Base-by-base conservation (phyloP, 2,888 invertebrate genomes). In the Xanthia icteritia region DNA sequence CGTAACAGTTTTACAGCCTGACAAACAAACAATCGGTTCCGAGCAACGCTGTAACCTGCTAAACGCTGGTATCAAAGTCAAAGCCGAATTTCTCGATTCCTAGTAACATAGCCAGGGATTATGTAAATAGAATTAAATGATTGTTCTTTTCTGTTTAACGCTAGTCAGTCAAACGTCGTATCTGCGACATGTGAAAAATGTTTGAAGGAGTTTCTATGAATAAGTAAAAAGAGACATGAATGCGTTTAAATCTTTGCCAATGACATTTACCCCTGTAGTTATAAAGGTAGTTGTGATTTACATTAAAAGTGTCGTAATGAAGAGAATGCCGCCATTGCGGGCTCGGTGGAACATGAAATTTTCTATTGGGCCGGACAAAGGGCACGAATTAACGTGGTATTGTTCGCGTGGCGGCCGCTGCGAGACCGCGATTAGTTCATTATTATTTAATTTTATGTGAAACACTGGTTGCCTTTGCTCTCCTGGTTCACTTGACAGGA, bases 1-100 rank as follows among this genome's bases (percentile, higher is more conserved):
- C 94, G 90, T 94, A 94, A 94, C 96, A 93, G 95, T 96, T 96
- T 96, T 95, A 96, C 95, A 94, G 91, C 92, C 92, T 89, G 92
- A 94, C 95, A 96, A 96, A 96, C 96, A 96, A 96, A 96, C 96
- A 96, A 70, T 91, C 93, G 93, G 93, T 96, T 96, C 96, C 94
- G 90, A 92, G 96, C 95, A 96, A 89, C 91, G 95, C 92, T 90
- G 93, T 92, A 92, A 92, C 92, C 89, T 90, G 92, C 92, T 91
- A 91, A 93, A 93, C 93, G 92, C 90, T 91, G 88, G 92, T 91
- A 96, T 96, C 96, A 96, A 96, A 96, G 95, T 92, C 92, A 90
- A 90, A 90, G 92, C 94, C 94, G 94, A 95, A 94, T 92, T 91
- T 92, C 92, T 90, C 89, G 82, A 88, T 95, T 96, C 95, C 92